A percentile compares a stretch with the other conserved stretches of the same genome.
phyloP scores from a whole-genome alignment of 2,888 invertebrate genomes.

The Ophonus ardosiacus region DNA sequence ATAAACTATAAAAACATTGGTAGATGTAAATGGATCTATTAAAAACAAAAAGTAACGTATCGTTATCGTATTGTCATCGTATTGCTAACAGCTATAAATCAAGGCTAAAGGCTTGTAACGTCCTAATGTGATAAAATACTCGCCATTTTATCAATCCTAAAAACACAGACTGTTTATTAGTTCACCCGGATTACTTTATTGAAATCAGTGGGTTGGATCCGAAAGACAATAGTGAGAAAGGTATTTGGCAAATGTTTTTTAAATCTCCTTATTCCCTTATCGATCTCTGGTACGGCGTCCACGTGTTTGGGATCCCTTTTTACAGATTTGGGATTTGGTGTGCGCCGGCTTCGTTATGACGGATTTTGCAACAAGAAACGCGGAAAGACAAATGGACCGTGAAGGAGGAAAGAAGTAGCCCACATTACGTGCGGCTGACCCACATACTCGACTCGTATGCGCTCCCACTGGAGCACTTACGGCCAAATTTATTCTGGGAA shows the following conservation, averaged over 20 bases:
- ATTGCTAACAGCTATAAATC: not conserved
- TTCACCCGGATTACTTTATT: not conserved
- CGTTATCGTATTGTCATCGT: too few relatives aligned
- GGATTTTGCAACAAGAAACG: slow-evolving; percentile 52
- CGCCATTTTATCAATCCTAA: not conserved
- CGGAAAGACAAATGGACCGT: slow-evolving; percentile 52
- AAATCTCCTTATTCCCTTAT: slow-evolving; percentile 52
- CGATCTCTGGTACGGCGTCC: slow-evolving; percentile 21
- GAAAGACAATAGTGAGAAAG: slow-evolving; percentile 28
- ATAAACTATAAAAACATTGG: too few relatives aligned
- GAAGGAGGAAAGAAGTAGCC: slow-evolving; percentile 32
- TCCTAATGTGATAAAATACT: not conserved
- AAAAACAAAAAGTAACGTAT: too few relatives aligned
- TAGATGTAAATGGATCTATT: too few relatives aligned
- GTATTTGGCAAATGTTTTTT: slow-evolving; percentile 50
- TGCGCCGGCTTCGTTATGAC: slow-evolving; percentile 48
- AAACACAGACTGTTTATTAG: not conserved
- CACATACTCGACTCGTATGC: not conserved
- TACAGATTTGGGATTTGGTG: slow-evolving; percentile 53
- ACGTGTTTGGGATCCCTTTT: slow-evolving; percentile 40
- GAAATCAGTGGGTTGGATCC: slow-evolving; percentile 12
- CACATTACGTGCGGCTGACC: slow-evolving; percentile 24
- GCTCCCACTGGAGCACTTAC: slow-evolving; percentile 3
- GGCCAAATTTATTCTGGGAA: slow-evolving; percentile 23
- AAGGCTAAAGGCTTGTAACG: not conserved